These are phyloP conservation scores for Zhengitettix transpicula DNA, from an alignment of 2,888 invertebrate species.

Conservation along the genomic window DNA sequence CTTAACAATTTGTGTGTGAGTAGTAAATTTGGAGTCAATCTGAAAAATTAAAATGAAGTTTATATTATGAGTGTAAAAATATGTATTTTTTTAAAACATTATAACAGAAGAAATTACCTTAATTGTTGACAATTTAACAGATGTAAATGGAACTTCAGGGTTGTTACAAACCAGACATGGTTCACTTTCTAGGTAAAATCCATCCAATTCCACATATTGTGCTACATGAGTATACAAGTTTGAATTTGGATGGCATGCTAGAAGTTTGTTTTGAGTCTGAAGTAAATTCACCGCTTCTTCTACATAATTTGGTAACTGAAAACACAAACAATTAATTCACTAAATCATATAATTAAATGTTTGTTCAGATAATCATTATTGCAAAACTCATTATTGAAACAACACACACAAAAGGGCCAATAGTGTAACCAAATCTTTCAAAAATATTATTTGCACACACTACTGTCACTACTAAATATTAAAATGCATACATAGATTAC, in stretches of 20 bases:
- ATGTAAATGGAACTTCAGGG: conserved; percentile 83
- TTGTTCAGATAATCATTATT: too few species aligned
- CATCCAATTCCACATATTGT: conserved; percentile 89
- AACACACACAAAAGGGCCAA: too few species aligned
- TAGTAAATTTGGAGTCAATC: conserved; percentile 93
- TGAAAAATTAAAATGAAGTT: conserved; percentile 17
- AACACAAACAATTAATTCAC: conserved; percentile 5
- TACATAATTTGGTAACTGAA: conserved; percentile 54
- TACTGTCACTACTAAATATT: too few species aligned
- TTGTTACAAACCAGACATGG: conserved; percentile 97
- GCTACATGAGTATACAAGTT: conserved; percentile 81
- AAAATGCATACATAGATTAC: too few species aligned
- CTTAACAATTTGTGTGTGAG: conserved; percentile 94
- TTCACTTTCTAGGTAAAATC: conserved; percentile 90
- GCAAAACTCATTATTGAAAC: too few species aligned
- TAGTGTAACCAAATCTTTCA: too few species aligned
- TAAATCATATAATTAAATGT: too few species aligned
- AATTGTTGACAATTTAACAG: conserved; percentile 81
- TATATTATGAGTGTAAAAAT: not conserved
- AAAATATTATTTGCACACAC: too few species aligned
- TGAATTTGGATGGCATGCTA: conserved; percentile 86
- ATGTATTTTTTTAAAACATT: not conserved
- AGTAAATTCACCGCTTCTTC: conserved; percentile 74
- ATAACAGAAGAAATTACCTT: conserved; percentile 37
- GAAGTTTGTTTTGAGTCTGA: conserved; percentile 71